Percentiles rank a stretch among this genome's conserved stretches.
Conservation (phyloP, 2,797 vertebrate species). For the Helostoma temminkii region DNA sequence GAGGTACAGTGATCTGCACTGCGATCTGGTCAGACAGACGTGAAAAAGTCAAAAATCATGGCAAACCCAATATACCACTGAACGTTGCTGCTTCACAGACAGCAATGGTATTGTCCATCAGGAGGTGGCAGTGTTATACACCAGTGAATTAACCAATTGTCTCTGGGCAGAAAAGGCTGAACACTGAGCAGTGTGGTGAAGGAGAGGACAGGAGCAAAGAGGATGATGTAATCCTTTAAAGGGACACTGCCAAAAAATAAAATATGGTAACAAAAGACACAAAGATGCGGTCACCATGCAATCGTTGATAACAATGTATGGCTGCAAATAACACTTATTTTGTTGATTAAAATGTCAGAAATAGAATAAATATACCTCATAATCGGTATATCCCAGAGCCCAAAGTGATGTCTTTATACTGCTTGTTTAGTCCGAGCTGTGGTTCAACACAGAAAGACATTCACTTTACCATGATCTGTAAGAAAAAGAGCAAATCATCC, state of each 20-base stretch:
- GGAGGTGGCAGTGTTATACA: constrained; percentile 77
- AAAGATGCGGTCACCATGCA: background rate
- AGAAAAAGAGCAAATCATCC: background rate
- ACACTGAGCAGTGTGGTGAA: constrained; percentile 67
- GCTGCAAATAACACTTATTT: background rate
- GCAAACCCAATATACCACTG: constrained; percentile 14
- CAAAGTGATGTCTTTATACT: background rate
- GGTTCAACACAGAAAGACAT: constrained; percentile 7
- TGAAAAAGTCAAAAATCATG: constrained; percentile 27
- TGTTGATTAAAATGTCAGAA: background rate
- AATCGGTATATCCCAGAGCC: background rate
- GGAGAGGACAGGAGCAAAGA: constrained; percentile 48
- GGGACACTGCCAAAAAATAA: constrained; percentile 60
- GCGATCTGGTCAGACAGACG: background rate
- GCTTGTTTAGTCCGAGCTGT: background rate
- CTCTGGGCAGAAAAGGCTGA: constrained; percentile 83
- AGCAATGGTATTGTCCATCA: constrained; percentile 47
- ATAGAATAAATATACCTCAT: background rate
- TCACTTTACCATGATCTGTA: background rate
- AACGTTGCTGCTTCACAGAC: constrained; percentile 37
- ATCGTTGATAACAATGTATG: background rate
- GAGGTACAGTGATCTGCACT: background rate
- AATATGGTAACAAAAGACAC: constrained; percentile 32
- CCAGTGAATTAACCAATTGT: constrained; percentile 80
- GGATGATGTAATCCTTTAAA: constrained; percentile 83